Percentiles rank a stretch among this genome's conserved stretches.
These are phyloP conservation scores for Caenorhabditis becei DNA, from an alignment of 2,888 invertebrate species.

Conservation along the genomic window DNA sequence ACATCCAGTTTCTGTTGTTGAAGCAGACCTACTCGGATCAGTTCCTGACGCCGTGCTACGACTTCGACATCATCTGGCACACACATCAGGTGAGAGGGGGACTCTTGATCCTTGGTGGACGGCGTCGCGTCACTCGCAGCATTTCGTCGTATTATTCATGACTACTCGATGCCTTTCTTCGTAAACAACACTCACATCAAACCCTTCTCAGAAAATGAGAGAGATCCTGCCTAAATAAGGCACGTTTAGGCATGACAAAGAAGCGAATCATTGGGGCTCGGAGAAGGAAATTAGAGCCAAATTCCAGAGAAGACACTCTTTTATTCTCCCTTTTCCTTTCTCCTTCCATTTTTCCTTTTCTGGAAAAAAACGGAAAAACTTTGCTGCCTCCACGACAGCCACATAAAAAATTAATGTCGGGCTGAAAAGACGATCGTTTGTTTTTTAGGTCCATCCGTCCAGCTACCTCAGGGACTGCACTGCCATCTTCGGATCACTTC, in stretches of 20 bases:
- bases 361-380: not conserved
- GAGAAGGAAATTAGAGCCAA: not conserved
- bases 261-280: too few species aligned
- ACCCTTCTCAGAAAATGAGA: not conserved
- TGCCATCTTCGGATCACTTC: conserved; percentile 80
- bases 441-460: conserved; percentile 77
- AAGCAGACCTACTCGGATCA: conserved; percentile 83
- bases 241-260: too few species aligned
- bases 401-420: conserved; percentile 37
- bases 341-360: not conserved
- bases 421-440: conserved; percentile 31
- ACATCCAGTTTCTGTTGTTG: conserved; percentile 82
- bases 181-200: not conserved
- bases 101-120: too few species aligned
- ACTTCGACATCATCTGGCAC: conserved; percentile 84
- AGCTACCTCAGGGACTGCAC: conserved; percentile 78
- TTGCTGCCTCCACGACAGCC: not conserved
- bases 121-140: not conserved
- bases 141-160: conserved; percentile 4
- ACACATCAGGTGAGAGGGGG: conserved; percentile 82
- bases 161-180: not conserved
- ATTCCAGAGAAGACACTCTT: conserved; percentile 2
- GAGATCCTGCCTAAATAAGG: too few species aligned
- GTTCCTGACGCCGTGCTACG: conserved; percentile 84
- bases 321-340: not conserved